Conservation (phyloP, 2,113 vertebrate species). For the Leucopsar rothschildi region DNA sequence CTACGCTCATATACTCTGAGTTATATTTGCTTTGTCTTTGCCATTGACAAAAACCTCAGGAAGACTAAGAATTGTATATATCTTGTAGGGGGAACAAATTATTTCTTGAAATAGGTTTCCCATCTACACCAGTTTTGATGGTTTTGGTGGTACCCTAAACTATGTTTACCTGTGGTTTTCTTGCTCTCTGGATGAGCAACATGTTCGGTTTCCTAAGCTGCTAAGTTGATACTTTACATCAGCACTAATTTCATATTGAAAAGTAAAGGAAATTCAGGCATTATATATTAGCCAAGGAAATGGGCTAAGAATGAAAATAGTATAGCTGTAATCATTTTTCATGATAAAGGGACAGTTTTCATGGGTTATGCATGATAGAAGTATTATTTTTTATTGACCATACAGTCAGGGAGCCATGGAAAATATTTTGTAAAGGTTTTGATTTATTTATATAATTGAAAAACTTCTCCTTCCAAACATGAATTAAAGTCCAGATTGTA, state of each 20-base stretch:
- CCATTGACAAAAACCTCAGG: background rate
- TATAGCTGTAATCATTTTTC: background rate
- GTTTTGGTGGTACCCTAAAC: background rate
- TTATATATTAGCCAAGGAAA: background rate
- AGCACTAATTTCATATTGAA: background rate
- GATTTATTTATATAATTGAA: conserved; percentile 23
- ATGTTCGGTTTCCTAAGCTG: background rate
- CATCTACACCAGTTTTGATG: background rate
- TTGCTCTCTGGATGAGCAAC: background rate
- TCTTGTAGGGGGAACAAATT: background rate
- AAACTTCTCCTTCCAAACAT: background rate
- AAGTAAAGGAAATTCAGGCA: background rate
- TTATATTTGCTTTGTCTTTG: background rate
- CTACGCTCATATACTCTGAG: background rate
- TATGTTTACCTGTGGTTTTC: background rate
- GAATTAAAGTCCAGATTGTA: background rate
- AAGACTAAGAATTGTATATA: background rate
- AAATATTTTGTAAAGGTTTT: background rate
- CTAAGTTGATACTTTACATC: background rate
- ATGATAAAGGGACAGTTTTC: background rate
- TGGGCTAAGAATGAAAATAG: background rate
- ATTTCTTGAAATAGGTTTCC: background rate
- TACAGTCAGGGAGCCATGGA: background rate
- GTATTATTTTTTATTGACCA: background rate
- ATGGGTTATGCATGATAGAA: background rate